Conservation (phyloP, 1,140 invertebrate species). For the Chymomyza costata region DNA sequence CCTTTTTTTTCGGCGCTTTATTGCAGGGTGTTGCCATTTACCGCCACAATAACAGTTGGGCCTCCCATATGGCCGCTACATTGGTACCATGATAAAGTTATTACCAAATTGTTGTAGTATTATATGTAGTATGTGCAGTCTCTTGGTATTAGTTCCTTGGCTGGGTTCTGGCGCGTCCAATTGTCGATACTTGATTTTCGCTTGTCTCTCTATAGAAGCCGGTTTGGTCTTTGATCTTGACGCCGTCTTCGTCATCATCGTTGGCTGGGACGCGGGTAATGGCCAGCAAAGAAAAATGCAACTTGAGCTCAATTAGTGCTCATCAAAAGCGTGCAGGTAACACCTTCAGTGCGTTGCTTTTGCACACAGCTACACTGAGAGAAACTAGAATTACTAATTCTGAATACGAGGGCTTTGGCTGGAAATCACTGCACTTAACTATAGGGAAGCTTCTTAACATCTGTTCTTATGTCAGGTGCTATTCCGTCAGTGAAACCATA, state of each 20-base stretch:
- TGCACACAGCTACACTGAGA: constrained; percentile 54
- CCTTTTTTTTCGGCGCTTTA: constrained; percentile 16
- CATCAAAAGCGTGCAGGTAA: constrained; percentile 72
- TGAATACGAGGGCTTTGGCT: too few relatives aligned
- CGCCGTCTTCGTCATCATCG: constrained; percentile 20
- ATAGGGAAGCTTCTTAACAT: too few relatives aligned
- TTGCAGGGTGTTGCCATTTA: constrained; percentile 18
- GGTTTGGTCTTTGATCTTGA: constrained; percentile 66
- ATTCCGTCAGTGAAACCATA: too few relatives aligned
- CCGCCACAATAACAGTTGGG: constrained; percentile 41
- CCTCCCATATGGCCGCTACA: constrained; percentile 58
- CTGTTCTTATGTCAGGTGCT: too few relatives aligned
- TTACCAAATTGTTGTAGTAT: constrained; percentile 41
- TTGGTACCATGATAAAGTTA: constrained; percentile 53
- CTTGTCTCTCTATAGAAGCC: constrained; percentile 52
- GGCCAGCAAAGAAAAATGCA: constrained; percentile 61
- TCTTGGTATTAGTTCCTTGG: too few relatives aligned
- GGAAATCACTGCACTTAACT: too few relatives aligned
- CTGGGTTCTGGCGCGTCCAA: constrained; percentile 13
- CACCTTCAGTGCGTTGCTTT: constrained; percentile 71
- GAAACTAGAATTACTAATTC: too few relatives aligned
- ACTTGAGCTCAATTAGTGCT: constrained; percentile 73
- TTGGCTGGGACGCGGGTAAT: constrained; percentile 37
- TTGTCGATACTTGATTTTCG: constrained; percentile 71
- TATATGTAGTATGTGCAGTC: neutral